These are phyloP conservation scores for Tethea ocularis DNA, from an alignment of 2,888 invertebrate species.

Conservation along the genomic window DNA sequence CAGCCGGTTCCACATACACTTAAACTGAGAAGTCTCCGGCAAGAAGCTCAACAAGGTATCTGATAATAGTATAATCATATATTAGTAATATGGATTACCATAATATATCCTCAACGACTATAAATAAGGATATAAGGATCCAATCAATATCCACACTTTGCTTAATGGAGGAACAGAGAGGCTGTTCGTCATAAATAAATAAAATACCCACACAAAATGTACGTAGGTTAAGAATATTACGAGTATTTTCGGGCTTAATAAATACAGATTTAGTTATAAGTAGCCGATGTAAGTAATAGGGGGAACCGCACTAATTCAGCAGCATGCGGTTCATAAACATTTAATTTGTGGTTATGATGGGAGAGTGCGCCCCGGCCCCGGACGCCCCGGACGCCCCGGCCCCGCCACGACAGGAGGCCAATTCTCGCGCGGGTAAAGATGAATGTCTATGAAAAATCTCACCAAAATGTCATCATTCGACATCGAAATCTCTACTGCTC, in stretches of 20 bases:
- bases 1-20: too few species aligned
- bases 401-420: too few species aligned
- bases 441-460: too few species aligned
- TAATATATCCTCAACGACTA: neutral
- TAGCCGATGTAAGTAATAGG: neutral
- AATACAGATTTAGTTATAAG: slow-evolving; percentile 1
- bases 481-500: too few species aligned
- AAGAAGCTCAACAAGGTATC: too few species aligned
- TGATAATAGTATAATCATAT: too few species aligned
- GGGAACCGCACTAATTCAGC: neutral
- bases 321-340: neutral
- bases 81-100: neutral
- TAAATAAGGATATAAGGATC: neutral
- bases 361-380: neutral
- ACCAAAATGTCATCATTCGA: too few species aligned
- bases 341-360: neutral
- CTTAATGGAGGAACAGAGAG: too few species aligned
- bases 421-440: too few species aligned
- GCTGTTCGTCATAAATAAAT: too few species aligned
- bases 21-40: too few species aligned
- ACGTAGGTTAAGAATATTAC: neutral
- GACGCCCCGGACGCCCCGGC: too few species aligned
- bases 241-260: neutral
- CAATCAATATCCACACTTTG: neutral
- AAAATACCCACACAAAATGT: neutral